A percentile compares a stretch with the other conserved stretches of the same genome.
Conservation (phyloP, 1,140 invertebrate genomes). For the Cheumatopsyche charites region DNA sequence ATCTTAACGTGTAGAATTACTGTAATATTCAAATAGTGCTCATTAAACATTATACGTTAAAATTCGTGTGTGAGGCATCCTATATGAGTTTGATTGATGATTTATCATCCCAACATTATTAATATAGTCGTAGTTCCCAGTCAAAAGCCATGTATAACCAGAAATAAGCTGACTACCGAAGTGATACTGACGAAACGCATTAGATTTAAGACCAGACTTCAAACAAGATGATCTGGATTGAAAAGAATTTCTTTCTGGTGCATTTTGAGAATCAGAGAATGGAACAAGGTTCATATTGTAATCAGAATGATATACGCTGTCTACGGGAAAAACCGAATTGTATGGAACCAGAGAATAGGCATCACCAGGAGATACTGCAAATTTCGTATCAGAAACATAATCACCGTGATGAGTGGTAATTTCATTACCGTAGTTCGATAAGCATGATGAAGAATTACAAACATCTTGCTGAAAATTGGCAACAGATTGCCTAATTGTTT, state of each 20-base stretch:
- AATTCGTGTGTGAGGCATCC: constrained; percentile 35
- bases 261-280: constrained; percentile 22
- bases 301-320: constrained; percentile 18
- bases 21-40: constrained; percentile 11
- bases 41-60: constrained; percentile 41
- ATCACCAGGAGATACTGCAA: constrained; percentile 6
- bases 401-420: not conserved
- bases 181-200: constrained; percentile 33
- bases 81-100: constrained; percentile 34
- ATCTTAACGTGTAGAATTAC: constrained; percentile 9
- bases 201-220: constrained; percentile 36
- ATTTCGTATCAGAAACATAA: constrained; percentile 22
- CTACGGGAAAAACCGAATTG: constrained; percentile 18
- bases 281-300: constrained; percentile 33
- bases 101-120: constrained; percentile 28
- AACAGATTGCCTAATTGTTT: not conserved
- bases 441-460: not conserved
- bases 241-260: constrained; percentile 26
- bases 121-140: constrained; percentile 28
- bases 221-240: constrained; percentile 31
- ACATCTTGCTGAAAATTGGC: constrained; percentile 18
- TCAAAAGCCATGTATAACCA: constrained; percentile 33
- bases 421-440: not conserved
- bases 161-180: constrained; percentile 29
- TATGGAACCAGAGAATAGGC: constrained; percentile 23